phyloP scores from a whole-genome alignment of 2,113 vertebrate genomes.

The Brienomyrus brachyistius region DNA sequence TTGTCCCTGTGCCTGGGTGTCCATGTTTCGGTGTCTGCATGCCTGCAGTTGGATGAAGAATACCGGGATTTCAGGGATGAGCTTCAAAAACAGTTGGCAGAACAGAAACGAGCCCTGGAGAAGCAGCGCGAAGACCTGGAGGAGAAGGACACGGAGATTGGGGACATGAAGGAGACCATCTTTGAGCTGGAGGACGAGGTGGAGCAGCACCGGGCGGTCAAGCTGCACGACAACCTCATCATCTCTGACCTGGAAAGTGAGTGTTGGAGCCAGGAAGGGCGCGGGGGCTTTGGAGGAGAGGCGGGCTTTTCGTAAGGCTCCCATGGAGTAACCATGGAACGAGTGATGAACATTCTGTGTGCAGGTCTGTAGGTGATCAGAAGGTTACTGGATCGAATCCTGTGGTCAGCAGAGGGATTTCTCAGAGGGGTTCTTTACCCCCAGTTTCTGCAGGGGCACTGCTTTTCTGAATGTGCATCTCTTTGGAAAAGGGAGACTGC shows the following conservation, averaged over 20 bases:
- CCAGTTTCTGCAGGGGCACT: neutral
- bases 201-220: conserved; percentile 88
- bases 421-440: neutral
- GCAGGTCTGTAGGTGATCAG: neutral
- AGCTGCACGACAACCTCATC: conserved; percentile 92
- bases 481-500: neutral
- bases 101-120: conserved; percentile 74
- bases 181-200: conserved; percentile 95
- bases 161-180: conserved; percentile 93
- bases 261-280: conserved; percentile 32
- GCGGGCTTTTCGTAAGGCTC: neutral
- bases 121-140: conserved; percentile 76
- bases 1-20: conserved; percentile 11
- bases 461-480: neutral
- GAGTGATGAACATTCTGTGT: neutral
- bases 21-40: neutral
- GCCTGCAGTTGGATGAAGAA: conserved; percentile 74
- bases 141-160: conserved; percentile 83
- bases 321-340: neutral
- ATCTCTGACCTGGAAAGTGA: conserved; percentile 90
- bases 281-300: neutral
- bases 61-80: conserved; percentile 80
- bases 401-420: neutral
- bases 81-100: conserved; percentile 78
- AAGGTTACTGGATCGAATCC: neutral